Percentiles rank a stretch among this genome's conserved stretches.
These are phyloP conservation scores for Lophotriccus pileatus DNA, from an alignment of 2,797 vertebrate genomes.

Conservation along the genomic window DNA sequence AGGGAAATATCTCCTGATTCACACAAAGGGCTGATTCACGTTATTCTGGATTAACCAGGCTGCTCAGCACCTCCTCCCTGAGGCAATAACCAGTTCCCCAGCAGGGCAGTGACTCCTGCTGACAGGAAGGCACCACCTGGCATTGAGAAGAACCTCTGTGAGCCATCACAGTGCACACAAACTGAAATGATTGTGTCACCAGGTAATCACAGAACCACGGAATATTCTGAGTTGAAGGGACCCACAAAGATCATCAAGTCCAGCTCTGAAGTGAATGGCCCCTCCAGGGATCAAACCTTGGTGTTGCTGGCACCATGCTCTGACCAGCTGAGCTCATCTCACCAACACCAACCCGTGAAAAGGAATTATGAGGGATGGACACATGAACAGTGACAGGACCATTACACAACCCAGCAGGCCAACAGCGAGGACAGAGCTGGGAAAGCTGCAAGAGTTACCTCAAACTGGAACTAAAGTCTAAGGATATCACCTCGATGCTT, in stretches of 20 bases:
- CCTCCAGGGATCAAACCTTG: not conserved
- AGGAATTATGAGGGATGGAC: not conserved
- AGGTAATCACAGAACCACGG: not conserved
- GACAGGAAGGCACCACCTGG: not conserved
- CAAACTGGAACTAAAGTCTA: not conserved
- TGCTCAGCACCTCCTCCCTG: not conserved
- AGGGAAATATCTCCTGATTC: not conserved
- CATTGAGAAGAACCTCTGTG: not conserved
- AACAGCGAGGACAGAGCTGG: not conserved
- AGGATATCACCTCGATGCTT: not conserved
- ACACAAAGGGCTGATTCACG: not conserved
- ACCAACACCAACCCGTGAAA: not conserved
- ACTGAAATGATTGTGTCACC: accelerated
- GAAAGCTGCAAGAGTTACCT: not conserved
- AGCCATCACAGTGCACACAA: not conserved
- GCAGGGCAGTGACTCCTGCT: not conserved
- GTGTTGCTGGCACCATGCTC: not conserved
- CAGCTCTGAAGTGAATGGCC: not conserved
- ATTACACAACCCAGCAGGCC: not conserved
- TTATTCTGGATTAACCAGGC: not conserved
- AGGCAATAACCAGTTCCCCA: not conserved
- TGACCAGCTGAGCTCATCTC: not conserved
- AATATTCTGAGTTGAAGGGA: not conserved
- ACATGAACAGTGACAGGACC: not conserved
- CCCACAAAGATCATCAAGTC: not conserved